These are phyloP conservation scores for Chrysaora quinquecirrha DNA, from an alignment of 30 jellyfish, hydroid and myxozoan species.

Conservation along the genomic window DNA sequence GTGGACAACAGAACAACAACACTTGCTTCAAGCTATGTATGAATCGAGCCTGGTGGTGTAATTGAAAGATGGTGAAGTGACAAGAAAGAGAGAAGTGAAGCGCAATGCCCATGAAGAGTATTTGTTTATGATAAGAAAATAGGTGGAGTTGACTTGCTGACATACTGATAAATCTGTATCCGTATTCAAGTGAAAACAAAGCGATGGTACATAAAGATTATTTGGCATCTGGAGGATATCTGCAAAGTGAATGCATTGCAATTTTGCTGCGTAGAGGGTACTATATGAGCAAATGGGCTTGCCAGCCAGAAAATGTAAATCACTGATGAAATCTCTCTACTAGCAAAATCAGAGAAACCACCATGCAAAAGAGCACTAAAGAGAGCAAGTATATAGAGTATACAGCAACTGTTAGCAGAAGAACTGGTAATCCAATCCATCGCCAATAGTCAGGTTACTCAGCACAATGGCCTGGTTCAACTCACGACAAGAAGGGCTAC, in stretches of 20 bases:
- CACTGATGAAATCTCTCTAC: not conserved
- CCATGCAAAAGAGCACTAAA: not conserved
- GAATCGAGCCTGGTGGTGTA: slow-evolving; percentile 55
- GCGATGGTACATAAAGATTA: not conserved
- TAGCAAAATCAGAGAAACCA: not conserved
- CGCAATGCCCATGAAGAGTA: slow-evolving; percentile 36
- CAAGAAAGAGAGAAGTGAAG: slow-evolving; percentile 19
- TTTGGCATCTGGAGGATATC: not conserved
- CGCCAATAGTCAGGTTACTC: slow-evolving; percentile 18
- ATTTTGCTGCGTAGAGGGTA: not conserved
- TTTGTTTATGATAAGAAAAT: not conserved
- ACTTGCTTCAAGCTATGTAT: slow-evolving; percentile 54
- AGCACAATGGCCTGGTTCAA: slow-evolving; percentile 33
- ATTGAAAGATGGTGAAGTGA: slow-evolving; percentile 50
- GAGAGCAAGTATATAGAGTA: not conserved
- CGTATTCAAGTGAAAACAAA: not conserved
- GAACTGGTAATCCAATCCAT: slow-evolving; percentile 31
- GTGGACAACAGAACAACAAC: slow-evolving; percentile 61
- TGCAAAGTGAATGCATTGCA: not conserved
- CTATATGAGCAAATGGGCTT: slow-evolving; percentile 2
- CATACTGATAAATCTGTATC: slow-evolving; percentile 54
- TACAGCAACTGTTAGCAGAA: slow-evolving; percentile 20
- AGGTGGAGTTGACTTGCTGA: slow-evolving; percentile 70
- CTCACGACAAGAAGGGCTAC: slow-evolving; percentile 39
- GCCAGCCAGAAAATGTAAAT: not conserved